Evolutionary conservation across 2,888 invertebrate genomes (phyloP).

Genomic region (Chaitophorus viminalis): DNA sequence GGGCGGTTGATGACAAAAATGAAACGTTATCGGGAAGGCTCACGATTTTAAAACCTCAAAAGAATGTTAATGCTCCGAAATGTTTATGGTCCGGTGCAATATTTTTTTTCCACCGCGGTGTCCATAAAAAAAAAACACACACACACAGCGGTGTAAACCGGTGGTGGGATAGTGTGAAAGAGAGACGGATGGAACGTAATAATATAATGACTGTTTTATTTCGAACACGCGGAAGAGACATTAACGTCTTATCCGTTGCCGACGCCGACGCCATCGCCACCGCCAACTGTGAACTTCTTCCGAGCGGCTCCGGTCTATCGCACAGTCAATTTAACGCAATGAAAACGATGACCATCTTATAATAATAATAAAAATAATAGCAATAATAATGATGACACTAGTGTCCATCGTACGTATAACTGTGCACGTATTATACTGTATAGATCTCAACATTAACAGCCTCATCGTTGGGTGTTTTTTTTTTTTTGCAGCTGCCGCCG

Average conservation of each 20-base stretch:
- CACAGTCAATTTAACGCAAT: slow-evolving; percentile 50
- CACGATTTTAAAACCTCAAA: slow-evolving; percentile 58
- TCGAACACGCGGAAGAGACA: slow-evolving; percentile 32
- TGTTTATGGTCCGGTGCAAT: slow-evolving; percentile 54
- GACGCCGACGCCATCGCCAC: neutral
- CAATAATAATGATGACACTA: slow-evolving; percentile 42
- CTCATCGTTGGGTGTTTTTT: slow-evolving; percentile 38
- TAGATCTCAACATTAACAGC: neutral
- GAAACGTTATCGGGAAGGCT: slow-evolving; percentile 52
- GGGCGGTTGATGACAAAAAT: slow-evolving; percentile 53
- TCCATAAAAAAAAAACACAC: slow-evolving; percentile 63
- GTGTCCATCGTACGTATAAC: neutral
- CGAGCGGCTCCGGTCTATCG: slow-evolving; percentile 22
- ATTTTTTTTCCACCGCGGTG: slow-evolving; percentile 49
- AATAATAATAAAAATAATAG: slow-evolving; percentile 29
- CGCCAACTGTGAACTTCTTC: slow-evolving; percentile 18
- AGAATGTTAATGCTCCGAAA: slow-evolving; percentile 60
- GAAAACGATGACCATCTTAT: slow-evolving; percentile 47
- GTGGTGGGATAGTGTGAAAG: slow-evolving; percentile 26
- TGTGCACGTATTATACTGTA: neutral
- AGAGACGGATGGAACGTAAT: slow-evolving; percentile 24
- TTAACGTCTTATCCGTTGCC: slow-evolving; percentile 37
- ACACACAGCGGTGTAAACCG: slow-evolving; percentile 32
- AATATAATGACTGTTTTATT: slow-evolving; percentile 59
- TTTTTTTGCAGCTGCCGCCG: neutral